Percentiles rank a stretch among this genome's conserved stretches.
phyloP scores from a whole-genome alignment of 2,888 invertebrate species.

The Hanleya hanleyi region DNA sequence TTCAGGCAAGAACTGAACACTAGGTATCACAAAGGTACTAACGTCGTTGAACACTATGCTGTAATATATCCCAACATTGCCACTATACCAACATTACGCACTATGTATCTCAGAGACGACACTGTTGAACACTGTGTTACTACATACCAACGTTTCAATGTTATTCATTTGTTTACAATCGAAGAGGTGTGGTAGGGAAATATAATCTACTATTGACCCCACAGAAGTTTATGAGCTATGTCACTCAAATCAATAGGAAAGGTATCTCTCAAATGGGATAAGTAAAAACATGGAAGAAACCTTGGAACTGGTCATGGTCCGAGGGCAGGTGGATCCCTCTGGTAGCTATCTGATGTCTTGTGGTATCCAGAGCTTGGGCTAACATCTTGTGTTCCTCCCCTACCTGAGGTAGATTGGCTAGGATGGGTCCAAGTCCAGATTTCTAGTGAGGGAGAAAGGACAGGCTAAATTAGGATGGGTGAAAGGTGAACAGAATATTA shows the following conservation, averaged over 20 bases:
- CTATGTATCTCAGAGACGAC: too few species aligned
- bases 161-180: not conserved
- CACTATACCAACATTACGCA: too few species aligned
- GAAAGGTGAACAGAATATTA: too few species aligned
- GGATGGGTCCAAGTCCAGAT: constrained; percentile 47
- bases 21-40: too few species aligned
- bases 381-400: constrained; percentile 51
- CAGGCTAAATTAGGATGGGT: not conserved
- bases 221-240: not conserved
- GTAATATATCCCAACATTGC: too few species aligned
- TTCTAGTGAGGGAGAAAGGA: constrained; percentile 23
- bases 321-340: constrained; percentile 59
- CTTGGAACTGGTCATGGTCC: constrained; percentile 52
- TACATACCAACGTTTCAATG: not conserved
- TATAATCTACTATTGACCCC: not conserved
- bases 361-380: constrained; percentile 61
- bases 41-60: too few species aligned
- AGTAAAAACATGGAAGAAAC: constrained; percentile 30
- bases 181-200: not conserved
- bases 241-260: not conserved
- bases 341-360: constrained; percentile 64
- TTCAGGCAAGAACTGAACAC: too few species aligned
- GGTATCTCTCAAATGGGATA: not conserved
- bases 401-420: constrained; percentile 45
- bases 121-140: too few species aligned